Evolutionary conservation across 2,797 vertebrate genomes (phyloP).

Genomic region (Sebastolobus altivelis): DNA sequence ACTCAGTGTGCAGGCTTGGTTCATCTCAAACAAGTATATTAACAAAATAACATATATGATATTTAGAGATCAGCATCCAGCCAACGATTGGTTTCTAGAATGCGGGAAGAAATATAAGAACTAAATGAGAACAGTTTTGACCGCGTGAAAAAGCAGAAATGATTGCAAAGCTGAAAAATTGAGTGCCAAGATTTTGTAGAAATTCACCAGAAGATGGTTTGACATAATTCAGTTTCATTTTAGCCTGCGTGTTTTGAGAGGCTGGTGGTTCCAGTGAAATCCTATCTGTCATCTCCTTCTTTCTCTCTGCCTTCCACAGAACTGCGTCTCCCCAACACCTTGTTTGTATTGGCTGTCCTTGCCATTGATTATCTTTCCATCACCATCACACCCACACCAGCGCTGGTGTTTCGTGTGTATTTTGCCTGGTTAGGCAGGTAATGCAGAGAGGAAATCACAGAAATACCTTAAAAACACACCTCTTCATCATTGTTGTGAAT

Average conservation of each 20-base stretch:
- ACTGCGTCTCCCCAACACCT: background rate
- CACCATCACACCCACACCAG: background rate
- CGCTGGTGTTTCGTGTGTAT: background rate
- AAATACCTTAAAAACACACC: background rate
- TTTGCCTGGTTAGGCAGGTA: background rate
- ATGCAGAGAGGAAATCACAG: background rate
- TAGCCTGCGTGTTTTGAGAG: background rate
- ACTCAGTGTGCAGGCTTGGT: background rate
- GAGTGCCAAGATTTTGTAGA: too few species aligned
- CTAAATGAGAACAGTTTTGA: background rate
- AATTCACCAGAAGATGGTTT: background rate
- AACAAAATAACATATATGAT: background rate
- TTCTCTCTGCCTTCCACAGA: constrained; percentile 34
- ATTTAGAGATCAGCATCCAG: background rate
- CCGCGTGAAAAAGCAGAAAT: background rate
- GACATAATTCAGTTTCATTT: too few species aligned
- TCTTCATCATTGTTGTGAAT: background rate
- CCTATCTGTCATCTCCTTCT: background rate
- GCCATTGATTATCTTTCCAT: background rate
- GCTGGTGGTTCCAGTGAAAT: constrained; percentile 13
- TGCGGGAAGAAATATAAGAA: background rate
- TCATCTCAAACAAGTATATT: background rate
- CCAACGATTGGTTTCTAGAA: background rate
- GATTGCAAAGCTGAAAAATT: background rate
- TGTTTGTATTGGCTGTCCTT: background rate